Conservation (phyloP, 2,888 invertebrate species). For the Thymelicus acteon region DNA sequence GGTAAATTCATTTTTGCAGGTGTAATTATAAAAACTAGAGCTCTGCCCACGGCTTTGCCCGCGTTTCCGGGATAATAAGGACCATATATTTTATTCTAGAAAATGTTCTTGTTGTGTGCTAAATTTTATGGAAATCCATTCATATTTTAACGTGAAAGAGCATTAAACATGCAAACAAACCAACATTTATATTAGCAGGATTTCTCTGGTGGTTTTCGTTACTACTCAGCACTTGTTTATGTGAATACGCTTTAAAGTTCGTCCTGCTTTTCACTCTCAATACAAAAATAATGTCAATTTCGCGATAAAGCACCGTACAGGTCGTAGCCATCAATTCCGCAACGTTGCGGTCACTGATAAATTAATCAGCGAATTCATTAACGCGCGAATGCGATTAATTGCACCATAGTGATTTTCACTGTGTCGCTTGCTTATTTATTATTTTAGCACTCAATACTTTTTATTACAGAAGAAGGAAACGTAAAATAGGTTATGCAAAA, state of each 20-base stretch:
- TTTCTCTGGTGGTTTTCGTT: too few species aligned
- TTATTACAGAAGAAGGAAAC: neutral
- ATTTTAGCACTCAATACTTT: conserved; percentile 46
- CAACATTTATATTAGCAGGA: too few species aligned
- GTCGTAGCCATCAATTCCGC: conserved; percentile 58
- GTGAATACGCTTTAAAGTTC: neutral
- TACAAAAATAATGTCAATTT: conserved; percentile 25
- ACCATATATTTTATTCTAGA: too few species aligned
- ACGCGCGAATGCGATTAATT: conserved; percentile 67
- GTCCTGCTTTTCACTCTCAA: neutral
- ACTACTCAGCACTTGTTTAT: too few species aligned
- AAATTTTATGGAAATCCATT: too few species aligned
- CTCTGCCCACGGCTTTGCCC: too few species aligned
- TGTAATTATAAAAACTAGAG: too few species aligned
- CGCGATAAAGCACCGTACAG: conserved; percentile 25
- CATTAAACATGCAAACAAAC: too few species aligned
- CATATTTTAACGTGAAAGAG: too few species aligned
- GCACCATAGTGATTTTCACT: conserved; percentile 66
- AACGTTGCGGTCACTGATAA: conserved; percentile 68
- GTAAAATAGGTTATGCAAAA: neutral
- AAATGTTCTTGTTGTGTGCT: too few species aligned
- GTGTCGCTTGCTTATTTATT: conserved; percentile 65
- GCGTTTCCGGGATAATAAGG: too few species aligned
- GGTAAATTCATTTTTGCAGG: too few species aligned
- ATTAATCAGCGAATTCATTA: conserved; percentile 72